phyloP scores from a whole-genome alignment of 2,113 vertebrate species.

The Malurus cyaneus region DNA sequence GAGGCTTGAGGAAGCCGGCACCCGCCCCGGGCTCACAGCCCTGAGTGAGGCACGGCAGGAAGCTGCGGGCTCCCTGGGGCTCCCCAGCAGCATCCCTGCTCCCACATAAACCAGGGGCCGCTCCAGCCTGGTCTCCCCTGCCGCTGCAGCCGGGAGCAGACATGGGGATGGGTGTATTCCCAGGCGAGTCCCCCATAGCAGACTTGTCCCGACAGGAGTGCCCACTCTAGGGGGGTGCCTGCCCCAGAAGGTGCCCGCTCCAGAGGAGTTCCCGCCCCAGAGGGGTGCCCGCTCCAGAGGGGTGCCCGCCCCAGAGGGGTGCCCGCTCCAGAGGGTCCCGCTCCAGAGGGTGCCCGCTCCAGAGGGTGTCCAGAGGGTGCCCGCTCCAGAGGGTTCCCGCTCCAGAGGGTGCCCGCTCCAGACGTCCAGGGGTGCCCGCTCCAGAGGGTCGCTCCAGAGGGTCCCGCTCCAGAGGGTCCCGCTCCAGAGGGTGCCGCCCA shows the following conservation, averaged over 20 bases:
- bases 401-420: background rate
- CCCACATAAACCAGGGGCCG: background rate
- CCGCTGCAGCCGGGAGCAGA: no score
- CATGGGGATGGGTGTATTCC: background rate
- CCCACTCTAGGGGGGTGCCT: no score
- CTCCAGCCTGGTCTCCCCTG: background rate
- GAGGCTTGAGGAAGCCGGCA: background rate
- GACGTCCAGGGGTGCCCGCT: no score
- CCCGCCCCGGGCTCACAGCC: background rate
- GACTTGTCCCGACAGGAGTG: background rate
- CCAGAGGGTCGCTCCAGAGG: no score
- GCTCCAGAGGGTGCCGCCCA: no score
- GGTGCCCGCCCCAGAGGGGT: background rate
- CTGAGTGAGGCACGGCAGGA: background rate
- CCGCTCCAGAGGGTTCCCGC: no score
- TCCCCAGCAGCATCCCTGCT: background rate
- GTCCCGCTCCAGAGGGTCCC: no score
- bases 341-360: background rate
- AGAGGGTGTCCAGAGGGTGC: no score
- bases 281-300: background rate
- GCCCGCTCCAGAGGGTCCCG: no score
- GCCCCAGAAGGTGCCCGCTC: background rate
- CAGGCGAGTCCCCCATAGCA: background rate
- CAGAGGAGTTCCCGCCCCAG: background rate
- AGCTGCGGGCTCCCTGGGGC: background rate